phyloP scores from a whole-genome alignment of 1,140 invertebrate genomes.

The Hormaphis cornu region DNA sequence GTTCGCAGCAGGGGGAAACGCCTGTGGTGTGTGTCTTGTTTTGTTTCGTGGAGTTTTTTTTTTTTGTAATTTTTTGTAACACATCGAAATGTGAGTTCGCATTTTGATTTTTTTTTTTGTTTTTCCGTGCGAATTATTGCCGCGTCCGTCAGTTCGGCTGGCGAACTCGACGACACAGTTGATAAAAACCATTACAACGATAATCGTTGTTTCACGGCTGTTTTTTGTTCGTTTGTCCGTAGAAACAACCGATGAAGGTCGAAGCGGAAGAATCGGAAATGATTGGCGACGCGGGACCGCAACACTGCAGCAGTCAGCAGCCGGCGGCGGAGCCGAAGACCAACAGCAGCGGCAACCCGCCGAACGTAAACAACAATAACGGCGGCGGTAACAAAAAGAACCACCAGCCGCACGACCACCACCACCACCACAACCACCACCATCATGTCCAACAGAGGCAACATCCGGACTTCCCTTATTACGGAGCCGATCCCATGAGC shows the following conservation, averaged over 20 bases:
- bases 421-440: constrained; percentile 15
- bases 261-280: constrained; percentile 38
- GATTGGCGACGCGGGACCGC: constrained; percentile 35
- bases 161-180: too few relatives aligned
- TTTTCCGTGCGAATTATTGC: too few relatives aligned
- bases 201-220: neutral
- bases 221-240: neutral
- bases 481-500: constrained; percentile 36
- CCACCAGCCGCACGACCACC: constrained; percentile 7
- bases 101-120: too few relatives aligned
- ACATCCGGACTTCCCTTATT: constrained; percentile 30
- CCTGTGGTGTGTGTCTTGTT: too few relatives aligned
- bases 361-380: constrained; percentile 22
- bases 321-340: constrained; percentile 39
- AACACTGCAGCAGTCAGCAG: constrained; percentile 38
- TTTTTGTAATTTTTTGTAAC: too few relatives aligned
- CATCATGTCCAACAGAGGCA: constrained; percentile 24
- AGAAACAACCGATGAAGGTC: constrained; percentile 35
- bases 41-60: too few relatives aligned
- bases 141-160: too few relatives aligned
- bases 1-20: too few relatives aligned
- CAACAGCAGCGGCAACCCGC: neutral
- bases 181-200: too few relatives aligned
- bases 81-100: too few relatives aligned
- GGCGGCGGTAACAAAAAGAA: constrained; percentile 14